Base-by-base conservation (phyloP, 2,888 invertebrate genomes). In the Acrobeloides nanus region DNA sequence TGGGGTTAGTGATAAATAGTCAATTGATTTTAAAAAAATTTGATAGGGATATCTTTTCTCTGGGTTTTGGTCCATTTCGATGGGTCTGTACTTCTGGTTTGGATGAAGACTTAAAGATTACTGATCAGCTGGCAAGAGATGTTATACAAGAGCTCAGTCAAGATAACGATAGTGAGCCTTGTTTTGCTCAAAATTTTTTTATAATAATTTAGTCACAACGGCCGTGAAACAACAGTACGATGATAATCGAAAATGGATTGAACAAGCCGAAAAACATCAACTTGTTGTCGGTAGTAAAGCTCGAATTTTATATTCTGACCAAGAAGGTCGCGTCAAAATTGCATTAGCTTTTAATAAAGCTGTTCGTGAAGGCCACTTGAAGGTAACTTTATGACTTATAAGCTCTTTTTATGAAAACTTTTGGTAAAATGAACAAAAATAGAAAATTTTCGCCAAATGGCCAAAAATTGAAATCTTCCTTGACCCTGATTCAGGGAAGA, bases 51-150 rank as follows among this genome's bases (percentile, higher is more conserved):
- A 81, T 82, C 32, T 82, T 82, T 72, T 81, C 81, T 0, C 73
- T 82, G 43, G 82, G 82, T n/a, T 82, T 82, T 67, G 82, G 82
- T 8, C 82, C 82, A 1, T 82, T 82, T 70, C 75, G 82, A 21
- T 82, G 82, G 82, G 79, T 82, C 3, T 82, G 81, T 62, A 78
- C 80, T 1, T 81, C 81, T 1, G 78, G 78, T n/a, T 66, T 75
- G 12, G 67, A 73, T 0, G 60, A 64, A 25, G 82, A 82, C 68
- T 73, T 81, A 29, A 69, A 73, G 24, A 68, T 64, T n/a, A 81
- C 81, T 0, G 82, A 82, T 65, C 62, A 74, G 45, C 78, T 81
- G 23, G 80, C 81, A 0, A 63, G 72, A 3, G 59, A 74, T 31
- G 76, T 80, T 5, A 66, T 81, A 48, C 72, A 78, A 53, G 71